Evolutionary conservation across 2,888 invertebrate genomes (phyloP), one percentile per base, ranked within the genome.

Genomic region (Subacronicta megacephala): DNA sequence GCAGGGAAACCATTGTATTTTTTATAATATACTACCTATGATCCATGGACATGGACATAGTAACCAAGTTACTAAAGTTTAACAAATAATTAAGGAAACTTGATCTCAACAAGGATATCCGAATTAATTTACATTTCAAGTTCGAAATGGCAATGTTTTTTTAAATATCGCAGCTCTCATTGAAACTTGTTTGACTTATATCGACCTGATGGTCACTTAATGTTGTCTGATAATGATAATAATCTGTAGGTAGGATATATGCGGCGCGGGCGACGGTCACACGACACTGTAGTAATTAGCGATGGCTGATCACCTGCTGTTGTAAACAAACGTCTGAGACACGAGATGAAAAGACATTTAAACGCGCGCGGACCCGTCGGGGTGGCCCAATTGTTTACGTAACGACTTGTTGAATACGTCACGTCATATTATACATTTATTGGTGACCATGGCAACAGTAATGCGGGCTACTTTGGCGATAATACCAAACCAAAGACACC

Each of bases 311-410:
- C 69, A 68, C 66, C 52, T 65, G 62, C 62, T 40, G 20, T 17
- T 53, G 47, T 72, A 66, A 66, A 73, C 64, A 75, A 59, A 49
- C 47, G 56, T 60, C 51, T 61, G 76, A 69, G 76, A 79, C 75
- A 59, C 63, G 53, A 77, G 77, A 77, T 72, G 64, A 72, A 77
- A 78, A 68, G 77, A 62, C 53, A 15, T 65, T 69, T 66, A 56
- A 37, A 65, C 67, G 61, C 67, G 73, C 71, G 72, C 71, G 66
- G 67, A 70, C 73, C 55, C 82, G 37, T 64, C 78, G 55, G 61
- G 87, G 87, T 88, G 89, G 88, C 57, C 86, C 56, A 26, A 53
- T 51, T 49, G 50, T 16, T 3, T 44, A 52, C 44, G 26, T 41
- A 47, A 31, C n/a, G n/a, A 31, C 31, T n/a, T n/a, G n/a, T 31